Conservation (phyloP, 2,888 invertebrate genomes). For the Sarcophaga variegata region DNA sequence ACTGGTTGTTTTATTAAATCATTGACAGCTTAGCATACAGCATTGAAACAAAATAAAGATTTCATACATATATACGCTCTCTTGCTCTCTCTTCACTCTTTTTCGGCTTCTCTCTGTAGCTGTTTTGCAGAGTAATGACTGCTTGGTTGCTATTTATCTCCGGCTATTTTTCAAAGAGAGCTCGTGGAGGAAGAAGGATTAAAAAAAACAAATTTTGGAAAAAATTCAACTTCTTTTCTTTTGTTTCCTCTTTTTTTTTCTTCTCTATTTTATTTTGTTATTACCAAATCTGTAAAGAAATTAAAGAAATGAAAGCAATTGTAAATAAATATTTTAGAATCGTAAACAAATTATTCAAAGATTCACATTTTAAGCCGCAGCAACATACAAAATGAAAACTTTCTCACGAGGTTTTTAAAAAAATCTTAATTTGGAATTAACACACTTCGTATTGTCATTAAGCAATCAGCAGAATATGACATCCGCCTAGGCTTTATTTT, state of each 20-base stretch:
- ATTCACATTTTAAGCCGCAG: too few species aligned
- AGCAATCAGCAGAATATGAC: too few species aligned
- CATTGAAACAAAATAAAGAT: slow-evolving; percentile 29
- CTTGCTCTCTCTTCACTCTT: background rate
- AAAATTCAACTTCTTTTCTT: slow-evolving; percentile 46
- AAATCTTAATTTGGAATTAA: too few species aligned
- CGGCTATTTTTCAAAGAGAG: background rate
- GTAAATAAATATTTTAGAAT: too few species aligned
- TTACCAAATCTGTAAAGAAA: slow-evolving; percentile 60
- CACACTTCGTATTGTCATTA: too few species aligned
- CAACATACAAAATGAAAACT: too few species aligned
- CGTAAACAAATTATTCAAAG: too few species aligned
- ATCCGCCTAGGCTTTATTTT: too few species aligned
- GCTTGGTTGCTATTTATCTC: background rate
- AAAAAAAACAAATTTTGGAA: slow-evolving; percentile 36
- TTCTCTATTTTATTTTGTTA: slow-evolving; percentile 14
- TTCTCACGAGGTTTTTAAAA: too few species aligned
- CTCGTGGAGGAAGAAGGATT: background rate
- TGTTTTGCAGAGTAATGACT: background rate
- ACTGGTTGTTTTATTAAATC: background rate
- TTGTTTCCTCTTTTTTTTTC: background rate
- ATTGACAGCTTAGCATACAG: slow-evolving; percentile 34
- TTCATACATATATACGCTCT: background rate
- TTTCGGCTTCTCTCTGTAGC: background rate
- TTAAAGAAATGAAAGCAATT: background rate